A percentile compares a stretch with the other conserved stretches of the same genome.
Evolutionary conservation across 2,888 invertebrate genomes (phyloP).

Genomic region (Tubulanus polymorphus): DNA sequence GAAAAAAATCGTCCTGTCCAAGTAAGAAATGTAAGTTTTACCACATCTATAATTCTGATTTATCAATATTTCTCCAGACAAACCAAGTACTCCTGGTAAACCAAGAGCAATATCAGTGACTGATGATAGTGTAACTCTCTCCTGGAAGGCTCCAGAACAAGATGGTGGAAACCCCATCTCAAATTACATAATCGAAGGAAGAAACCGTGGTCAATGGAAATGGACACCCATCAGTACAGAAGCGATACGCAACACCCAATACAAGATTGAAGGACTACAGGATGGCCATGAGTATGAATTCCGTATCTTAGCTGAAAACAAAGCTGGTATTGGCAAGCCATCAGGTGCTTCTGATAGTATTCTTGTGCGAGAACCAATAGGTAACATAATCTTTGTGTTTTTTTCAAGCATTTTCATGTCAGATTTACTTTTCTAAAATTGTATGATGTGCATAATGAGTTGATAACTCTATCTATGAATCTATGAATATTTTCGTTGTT

Average conservation of each 20-base stretch:
- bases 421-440: too few species aligned
- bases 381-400: neutral
- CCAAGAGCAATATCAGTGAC: constrained; percentile 83
- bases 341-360: constrained; percentile 17
- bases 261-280: constrained; percentile 15
- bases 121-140: constrained; percentile 68
- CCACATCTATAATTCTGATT: too few species aligned
- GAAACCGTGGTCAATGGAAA: constrained; percentile 29
- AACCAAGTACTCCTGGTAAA: constrained; percentile 84
- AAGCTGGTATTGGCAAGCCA: constrained; percentile 18
- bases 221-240: constrained; percentile 40
- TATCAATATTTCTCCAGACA: constrained; percentile 58
- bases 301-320: constrained; percentile 28
- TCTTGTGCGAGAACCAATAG: constrained; percentile 9
- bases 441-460: too few species aligned
- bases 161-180: constrained; percentile 47
- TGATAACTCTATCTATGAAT: too few species aligned
- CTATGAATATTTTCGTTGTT: too few species aligned
- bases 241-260: neutral
- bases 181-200: constrained; percentile 37
- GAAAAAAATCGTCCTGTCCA: too few species aligned
- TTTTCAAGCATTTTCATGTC: neutral
- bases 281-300: constrained; percentile 21
- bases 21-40: too few species aligned
- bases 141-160: constrained; percentile 52